phyloP scores from a whole-genome alignment of 2,113 vertebrate genomes.

The Saguinus midas region DNA sequence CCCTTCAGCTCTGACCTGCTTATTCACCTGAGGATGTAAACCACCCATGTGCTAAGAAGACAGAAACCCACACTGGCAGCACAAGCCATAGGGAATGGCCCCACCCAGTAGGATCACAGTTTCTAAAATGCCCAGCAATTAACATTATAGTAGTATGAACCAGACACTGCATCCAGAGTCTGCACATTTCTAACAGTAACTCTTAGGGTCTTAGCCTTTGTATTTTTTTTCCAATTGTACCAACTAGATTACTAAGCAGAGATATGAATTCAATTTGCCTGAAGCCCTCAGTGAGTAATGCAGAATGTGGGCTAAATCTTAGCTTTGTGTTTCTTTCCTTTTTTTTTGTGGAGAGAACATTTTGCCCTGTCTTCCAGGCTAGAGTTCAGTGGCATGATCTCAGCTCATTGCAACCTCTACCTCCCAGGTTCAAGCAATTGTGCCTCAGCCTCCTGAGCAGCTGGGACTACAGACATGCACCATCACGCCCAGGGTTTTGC shows the following conservation, averaged over 20 bases:
- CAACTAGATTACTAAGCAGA: background rate
- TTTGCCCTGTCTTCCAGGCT: too few relatives aligned
- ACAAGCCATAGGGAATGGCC: fast-evolving
- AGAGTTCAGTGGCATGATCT: too few relatives aligned
- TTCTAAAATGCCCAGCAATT: background rate
- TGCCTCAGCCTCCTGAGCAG: too few relatives aligned
- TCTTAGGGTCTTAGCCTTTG: background rate
- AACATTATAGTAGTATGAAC: background rate
- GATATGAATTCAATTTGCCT: background rate
- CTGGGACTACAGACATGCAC: too few relatives aligned
- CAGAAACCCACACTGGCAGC: background rate
- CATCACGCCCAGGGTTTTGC: too few relatives aligned
- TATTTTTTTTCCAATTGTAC: background rate
- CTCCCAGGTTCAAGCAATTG: too few relatives aligned
- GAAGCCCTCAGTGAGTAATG: background rate
- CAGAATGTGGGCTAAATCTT: background rate
- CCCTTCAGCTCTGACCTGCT: background rate
- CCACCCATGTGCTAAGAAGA: background rate
- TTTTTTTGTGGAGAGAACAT: background rate
- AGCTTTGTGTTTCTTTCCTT: background rate
- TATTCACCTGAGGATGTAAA: background rate
- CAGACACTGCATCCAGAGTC: background rate
- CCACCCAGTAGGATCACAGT: background rate
- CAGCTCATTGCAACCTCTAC: too few relatives aligned
- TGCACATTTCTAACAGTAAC: background rate